Evolutionary conservation across 2,888 invertebrate genomes (phyloP).

Genomic region (Drosophila peninsularis): DNA sequence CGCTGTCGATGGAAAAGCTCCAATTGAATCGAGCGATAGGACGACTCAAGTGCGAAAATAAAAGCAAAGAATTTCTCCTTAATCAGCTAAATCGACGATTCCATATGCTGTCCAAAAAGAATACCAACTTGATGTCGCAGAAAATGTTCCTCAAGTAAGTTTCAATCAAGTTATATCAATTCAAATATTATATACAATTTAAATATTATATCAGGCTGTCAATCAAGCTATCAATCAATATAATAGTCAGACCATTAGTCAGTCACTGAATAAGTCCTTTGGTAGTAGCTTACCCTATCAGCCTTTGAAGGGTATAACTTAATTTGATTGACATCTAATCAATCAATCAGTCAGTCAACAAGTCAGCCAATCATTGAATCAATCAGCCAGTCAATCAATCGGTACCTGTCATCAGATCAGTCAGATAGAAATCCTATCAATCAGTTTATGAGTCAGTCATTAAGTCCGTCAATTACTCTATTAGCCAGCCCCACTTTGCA

Average conservation of each 20-base stretch:
- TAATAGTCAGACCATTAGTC: not conserved
- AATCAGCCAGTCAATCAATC: not conserved
- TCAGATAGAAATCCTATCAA: not conserved
- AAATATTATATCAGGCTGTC: not conserved
- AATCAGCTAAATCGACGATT: constrained; percentile 43
- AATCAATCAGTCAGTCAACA: not conserved
- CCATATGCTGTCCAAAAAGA: constrained; percentile 37
- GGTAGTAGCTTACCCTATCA: too few relatives aligned
- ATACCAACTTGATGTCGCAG: constrained; percentile 26
- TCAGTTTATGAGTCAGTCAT: not conserved
- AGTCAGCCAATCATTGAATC: not conserved
- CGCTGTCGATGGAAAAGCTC: not conserved
- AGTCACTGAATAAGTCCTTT: too few relatives aligned
- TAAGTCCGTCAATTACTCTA: too few relatives aligned
- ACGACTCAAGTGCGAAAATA: constrained; percentile 13
- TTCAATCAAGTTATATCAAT: too few relatives aligned
- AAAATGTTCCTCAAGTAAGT: constrained; percentile 20
- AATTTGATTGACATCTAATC: not conserved
- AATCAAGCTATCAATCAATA: not conserved
- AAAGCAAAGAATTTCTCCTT: constrained; percentile 29
- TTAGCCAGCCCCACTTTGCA: too few relatives aligned
- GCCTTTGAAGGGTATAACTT: too few relatives aligned
- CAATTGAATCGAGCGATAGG: constrained; percentile 11
- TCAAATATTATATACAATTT: not conserved
- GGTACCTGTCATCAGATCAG: too few relatives aligned